Percentiles rank a stretch among this genome's conserved stretches.
Evolutionary conservation across 2,888 invertebrate genomes (phyloP).

Genomic region (Parelbella ahira): DNA sequence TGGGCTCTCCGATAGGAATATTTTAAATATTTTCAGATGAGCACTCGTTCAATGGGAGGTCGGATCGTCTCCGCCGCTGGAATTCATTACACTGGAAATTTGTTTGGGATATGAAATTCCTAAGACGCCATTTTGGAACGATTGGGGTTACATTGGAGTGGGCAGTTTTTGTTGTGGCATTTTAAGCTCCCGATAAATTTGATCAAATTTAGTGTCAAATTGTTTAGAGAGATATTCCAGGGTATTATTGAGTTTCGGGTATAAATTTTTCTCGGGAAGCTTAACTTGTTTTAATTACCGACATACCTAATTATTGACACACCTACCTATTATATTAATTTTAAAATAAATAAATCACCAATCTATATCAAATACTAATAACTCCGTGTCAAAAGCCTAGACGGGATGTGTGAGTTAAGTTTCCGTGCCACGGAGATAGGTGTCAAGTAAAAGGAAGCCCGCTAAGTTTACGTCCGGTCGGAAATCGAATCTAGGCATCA

Average conservation of each 20-base stretch:
- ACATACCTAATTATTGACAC: too few species aligned
- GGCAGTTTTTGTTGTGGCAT: conserved; percentile 12
- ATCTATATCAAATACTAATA: too few species aligned
- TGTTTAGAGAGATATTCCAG: conserved; percentile 5
- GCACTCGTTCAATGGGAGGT: conserved; percentile 23
- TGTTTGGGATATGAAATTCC: conserved; percentile 69
- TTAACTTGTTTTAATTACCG: too few species aligned
- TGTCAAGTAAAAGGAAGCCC: conserved; percentile 10
- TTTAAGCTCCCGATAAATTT: conserved; percentile 10
- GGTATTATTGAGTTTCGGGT: not conserved
- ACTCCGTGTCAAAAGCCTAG: too few species aligned
- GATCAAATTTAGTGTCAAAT: conserved; percentile 12
- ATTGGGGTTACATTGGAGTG: conserved; percentile 21
- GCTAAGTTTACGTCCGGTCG: conserved; percentile 27
- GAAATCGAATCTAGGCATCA: conserved; percentile 37
- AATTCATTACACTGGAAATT: conserved; percentile 63
- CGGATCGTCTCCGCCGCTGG: conserved; percentile 32
- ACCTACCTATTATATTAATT: too few species aligned
- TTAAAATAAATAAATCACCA: too few species aligned
- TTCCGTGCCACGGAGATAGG: conserved; percentile 3
- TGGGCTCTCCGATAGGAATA: conserved; percentile 12
- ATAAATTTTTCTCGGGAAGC: too few species aligned
- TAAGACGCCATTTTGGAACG: conserved; percentile 39
- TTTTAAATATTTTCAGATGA: conserved; percentile 19
- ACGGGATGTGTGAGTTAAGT: conserved; percentile 3